Conservation (phyloP, 2,888 invertebrate species). For the Dicyrtoma fusca region DNA sequence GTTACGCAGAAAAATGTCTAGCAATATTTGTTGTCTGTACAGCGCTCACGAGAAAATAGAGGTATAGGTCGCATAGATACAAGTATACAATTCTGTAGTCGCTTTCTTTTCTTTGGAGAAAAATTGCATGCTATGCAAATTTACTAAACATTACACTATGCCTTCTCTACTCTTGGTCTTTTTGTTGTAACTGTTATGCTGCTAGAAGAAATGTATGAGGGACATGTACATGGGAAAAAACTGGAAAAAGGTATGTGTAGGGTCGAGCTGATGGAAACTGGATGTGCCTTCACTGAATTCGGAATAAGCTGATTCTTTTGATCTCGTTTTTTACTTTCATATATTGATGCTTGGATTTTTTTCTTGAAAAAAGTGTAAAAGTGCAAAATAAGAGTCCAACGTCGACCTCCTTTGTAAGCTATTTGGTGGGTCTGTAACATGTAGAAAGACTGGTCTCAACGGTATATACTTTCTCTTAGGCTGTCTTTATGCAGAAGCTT, state of each 20-base stretch:
- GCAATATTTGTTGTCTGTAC: too few relatives aligned
- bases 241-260: neutral
- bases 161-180: too few relatives aligned
- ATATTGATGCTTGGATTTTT: conserved; percentile 27
- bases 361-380: conserved; percentile 4
- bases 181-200: too few relatives aligned
- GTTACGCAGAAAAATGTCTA: too few relatives aligned
- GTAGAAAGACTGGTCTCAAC: neutral
- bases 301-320: conserved; percentile 37
- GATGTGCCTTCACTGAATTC: conserved; percentile 12
- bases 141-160: too few relatives aligned
- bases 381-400: conserved; percentile 30
- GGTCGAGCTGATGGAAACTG: neutral
- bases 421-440: neutral
- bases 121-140: conserved; percentile 11
- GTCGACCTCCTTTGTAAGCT: conserved; percentile 12
- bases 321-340: conserved; percentile 36
- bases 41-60: too few relatives aligned
- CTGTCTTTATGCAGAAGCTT: neutral
- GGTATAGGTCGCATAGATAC: too few relatives aligned
- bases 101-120: too few relatives aligned
- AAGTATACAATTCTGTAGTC: too few relatives aligned
- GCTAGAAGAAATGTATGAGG: too few relatives aligned
- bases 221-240: too few relatives aligned
- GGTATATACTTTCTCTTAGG: neutral